Evolutionary conservation across 1,140 invertebrate species (phyloP).

Genomic region (Leptopilina boulardi): DNA sequence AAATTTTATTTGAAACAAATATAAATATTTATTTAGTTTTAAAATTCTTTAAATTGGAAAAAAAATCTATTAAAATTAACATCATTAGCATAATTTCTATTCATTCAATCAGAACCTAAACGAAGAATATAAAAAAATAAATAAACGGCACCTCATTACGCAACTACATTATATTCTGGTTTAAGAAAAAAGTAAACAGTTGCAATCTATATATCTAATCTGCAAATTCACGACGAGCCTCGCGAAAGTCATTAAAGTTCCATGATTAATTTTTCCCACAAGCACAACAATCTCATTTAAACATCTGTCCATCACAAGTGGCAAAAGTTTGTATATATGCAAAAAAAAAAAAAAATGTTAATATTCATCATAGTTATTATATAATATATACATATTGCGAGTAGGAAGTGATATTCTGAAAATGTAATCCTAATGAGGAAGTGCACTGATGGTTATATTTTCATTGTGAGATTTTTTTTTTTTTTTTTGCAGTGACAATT

Average conservation of each 20-base stretch:
- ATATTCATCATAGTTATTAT: not conserved
- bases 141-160: not conserved
- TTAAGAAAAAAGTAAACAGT: not conserved
- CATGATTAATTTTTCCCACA: conserved; percentile 9
- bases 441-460: not conserved
- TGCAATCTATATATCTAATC: conserved; percentile 6
- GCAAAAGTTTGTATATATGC: not conserved
- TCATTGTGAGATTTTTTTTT: not conserved
- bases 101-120: not conserved
- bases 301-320: not conserved
- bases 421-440: conserved; percentile 14
- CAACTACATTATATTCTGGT: not conserved
- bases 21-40: no score
- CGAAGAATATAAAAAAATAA: not conserved
- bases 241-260: not conserved
- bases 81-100: not conserved
- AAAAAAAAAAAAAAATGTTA: not conserved
- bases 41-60: no score
- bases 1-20: no score
- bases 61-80: no score
- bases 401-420: not conserved
- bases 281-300: not conserved
- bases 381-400: not conserved
- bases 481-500: not conserved
- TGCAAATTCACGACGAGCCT: not conserved